Base-by-base conservation (phyloP, 1,140 invertebrate species). In the Panagrolaimus sp. region DNA sequence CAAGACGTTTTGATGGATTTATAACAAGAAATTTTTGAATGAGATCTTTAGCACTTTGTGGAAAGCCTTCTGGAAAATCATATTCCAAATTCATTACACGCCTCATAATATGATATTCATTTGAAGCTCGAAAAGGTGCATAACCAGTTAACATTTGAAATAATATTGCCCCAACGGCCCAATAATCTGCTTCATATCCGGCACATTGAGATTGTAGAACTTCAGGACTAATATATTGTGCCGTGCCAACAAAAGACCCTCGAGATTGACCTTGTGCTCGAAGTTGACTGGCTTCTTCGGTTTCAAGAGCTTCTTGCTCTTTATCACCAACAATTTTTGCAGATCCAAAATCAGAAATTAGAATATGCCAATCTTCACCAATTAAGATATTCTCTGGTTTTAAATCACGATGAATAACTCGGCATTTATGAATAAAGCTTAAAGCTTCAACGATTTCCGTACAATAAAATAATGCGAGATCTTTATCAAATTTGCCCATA, bases 211-310 rank as follows among this genome's bases (percentile, higher is more conserved):
- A 62, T 12, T 55, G 47, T 10, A 70, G 26, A 14, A 98, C 86
- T 85, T 98, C 95, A 7, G 96, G 96, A 55, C 93, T 95, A 0
- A 98, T 94, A 85, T 98, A 99, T 83, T 98, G 94, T 0, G 96
- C 94, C 15, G 96, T 98, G n/a, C 96, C 95, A 6, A 97, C 94
- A 85, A 98, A 97, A 80, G 94, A 96, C 79, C 90, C 91, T 74
- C 82, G 81, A 58, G 81, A 52, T 21, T 63, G 52, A 65, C 17
- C 32, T 17, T 69, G 26, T 21, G 43, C 52, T 6, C 32, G 66
- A n/a, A 43, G 67, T 26, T 43, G 32, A 64, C 67, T 21, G 45
- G 43, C 12, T 63, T 63, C 44, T 43, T 67, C 9, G 1, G 43
- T n/a, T 46, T 65, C 17, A 52, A 65, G 17, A 24, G 47, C 67